Conservation (phyloP, 2,888 invertebrate species). For the Griposia aprilina region DNA sequence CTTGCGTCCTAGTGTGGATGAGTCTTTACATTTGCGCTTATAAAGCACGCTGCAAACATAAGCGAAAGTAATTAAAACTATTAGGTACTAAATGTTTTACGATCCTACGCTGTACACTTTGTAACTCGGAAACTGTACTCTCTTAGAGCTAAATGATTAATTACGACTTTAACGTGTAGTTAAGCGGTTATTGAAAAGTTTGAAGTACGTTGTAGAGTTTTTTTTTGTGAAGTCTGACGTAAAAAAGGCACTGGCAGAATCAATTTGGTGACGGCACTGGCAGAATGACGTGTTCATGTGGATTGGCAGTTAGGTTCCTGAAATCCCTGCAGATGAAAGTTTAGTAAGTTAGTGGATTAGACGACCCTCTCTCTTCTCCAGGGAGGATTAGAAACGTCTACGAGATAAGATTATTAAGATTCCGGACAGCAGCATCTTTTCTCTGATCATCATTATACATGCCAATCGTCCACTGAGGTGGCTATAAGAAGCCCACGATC, state of each 20-base stretch:
- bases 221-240: slow-evolving; percentile 8
- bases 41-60: slow-evolving; percentile 62
- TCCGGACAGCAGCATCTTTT: background rate
- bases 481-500: background rate
- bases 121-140: slow-evolving; percentile 55
- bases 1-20: background rate
- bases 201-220: slow-evolving; percentile 18
- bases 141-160: slow-evolving; percentile 50
- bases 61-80: slow-evolving; percentile 68
- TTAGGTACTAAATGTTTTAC: slow-evolving; percentile 78
- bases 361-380: background rate
- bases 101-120: slow-evolving; percentile 69
- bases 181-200: slow-evolving; percentile 50
- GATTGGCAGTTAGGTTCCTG: background rate
- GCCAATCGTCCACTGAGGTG: background rate
- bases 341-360: slow-evolving; percentile 16
- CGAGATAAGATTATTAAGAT: slow-evolving; percentile 4
- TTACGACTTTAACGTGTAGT: slow-evolving; percentile 34
- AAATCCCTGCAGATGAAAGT: slow-evolving; percentile 1
- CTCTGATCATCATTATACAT: background rate
- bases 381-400: slow-evolving; percentile 4
- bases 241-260: slow-evolving; percentile 7
- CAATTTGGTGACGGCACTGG: background rate
- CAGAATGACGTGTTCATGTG: background rate
- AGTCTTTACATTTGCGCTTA: slow-evolving; percentile 29